A percentile compares a stretch with the other conserved stretches of the same genome.
Evolutionary conservation across 2,113 vertebrate species (phyloP).

Genomic region (Clupea harengus): DNA sequence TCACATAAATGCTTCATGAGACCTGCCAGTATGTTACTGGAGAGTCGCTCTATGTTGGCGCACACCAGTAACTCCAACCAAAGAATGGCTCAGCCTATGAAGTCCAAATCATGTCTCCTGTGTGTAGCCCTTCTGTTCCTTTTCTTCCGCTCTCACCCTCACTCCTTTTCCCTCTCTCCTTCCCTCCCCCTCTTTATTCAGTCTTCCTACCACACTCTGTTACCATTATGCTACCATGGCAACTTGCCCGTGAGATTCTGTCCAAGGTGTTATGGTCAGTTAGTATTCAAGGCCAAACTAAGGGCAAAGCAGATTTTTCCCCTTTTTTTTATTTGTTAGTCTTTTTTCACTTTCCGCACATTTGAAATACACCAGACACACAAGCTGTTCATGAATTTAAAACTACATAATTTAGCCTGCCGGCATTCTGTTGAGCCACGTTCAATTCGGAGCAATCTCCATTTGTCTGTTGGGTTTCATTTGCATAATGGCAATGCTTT

Average conservation of each 20-base stretch:
- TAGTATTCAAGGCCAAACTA: slow-evolving; percentile 39
- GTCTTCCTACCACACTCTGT: not conserved
- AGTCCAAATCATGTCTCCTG: slow-evolving; percentile 19
- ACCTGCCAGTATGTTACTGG: not conserved
- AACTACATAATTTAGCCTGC: slow-evolving; percentile 19
- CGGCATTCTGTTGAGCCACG: slow-evolving; percentile 38
- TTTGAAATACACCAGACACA: slow-evolving; percentile 6
- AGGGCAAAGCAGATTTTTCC: not conserved
- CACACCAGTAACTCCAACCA: not conserved
- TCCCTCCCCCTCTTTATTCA: not conserved
- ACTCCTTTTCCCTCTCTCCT: not conserved
- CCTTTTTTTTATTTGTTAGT: not conserved
- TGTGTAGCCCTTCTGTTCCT: not conserved
- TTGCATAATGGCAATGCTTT: slow-evolving; percentile 38
- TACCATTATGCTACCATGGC: slow-evolving; percentile 47
- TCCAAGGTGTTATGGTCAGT: slow-evolving; percentile 33
- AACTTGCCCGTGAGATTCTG: slow-evolving; percentile 39
- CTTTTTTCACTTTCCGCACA: not conserved
- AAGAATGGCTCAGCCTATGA: slow-evolving; percentile 1
- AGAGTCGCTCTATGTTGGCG: not conserved
- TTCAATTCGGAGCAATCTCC: slow-evolving; percentile 15
- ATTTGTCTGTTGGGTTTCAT: slow-evolving; percentile 30
- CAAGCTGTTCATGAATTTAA: slow-evolving; percentile 24
- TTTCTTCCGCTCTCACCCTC: not conserved
- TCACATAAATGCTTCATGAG: slow-evolving; percentile 16